A percentile compares a stretch with the other conserved stretches of the same genome.
phyloP scores from a whole-genome alignment of 1,140 invertebrate genomes.

The Asobara japonica region DNA sequence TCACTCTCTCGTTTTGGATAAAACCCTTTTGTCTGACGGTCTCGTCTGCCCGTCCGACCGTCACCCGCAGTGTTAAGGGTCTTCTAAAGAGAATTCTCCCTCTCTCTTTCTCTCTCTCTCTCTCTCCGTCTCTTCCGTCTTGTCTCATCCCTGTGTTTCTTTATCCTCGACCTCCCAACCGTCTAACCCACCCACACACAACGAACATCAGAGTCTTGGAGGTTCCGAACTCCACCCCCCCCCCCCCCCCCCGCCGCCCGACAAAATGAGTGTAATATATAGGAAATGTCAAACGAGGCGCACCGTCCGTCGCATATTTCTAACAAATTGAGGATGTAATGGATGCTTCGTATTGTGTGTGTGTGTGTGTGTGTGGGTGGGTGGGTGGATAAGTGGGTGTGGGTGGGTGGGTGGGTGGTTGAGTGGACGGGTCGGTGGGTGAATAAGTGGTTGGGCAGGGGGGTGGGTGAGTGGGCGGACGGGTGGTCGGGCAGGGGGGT shows the following conservation, averaged over 20 bases:
- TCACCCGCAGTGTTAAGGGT: conserved; percentile 64
- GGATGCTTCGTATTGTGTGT: no score
- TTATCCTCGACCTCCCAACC: conserved; percentile 14
- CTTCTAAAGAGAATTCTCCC: conserved; percentile 53
- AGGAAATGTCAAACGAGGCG: neutral
- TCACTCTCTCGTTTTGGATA: neutral
- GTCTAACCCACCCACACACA: conserved; percentile 4
- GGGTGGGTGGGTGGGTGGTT: no score
- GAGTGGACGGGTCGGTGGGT: no score
- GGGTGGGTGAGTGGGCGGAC: no score
- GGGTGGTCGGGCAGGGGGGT: no score
- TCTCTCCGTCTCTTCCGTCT: neutral
- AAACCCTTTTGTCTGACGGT: conserved; percentile 35
- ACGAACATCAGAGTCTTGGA: no score
- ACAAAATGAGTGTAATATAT: conserved; percentile 15
- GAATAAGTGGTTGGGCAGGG: no score
- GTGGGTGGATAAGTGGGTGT: no score
- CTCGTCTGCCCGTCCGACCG: conserved; percentile 52
- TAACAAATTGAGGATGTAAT: conserved; percentile 37
- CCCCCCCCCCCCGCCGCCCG: neutral
- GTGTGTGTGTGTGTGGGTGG: no score
- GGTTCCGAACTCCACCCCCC: neutral
- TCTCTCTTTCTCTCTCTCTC: neutral
- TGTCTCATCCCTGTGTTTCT: neutral
- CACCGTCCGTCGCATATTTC: conserved; percentile 23